Conservation (phyloP, 2,113 vertebrate species). For the Platycercus adscitus region DNA sequence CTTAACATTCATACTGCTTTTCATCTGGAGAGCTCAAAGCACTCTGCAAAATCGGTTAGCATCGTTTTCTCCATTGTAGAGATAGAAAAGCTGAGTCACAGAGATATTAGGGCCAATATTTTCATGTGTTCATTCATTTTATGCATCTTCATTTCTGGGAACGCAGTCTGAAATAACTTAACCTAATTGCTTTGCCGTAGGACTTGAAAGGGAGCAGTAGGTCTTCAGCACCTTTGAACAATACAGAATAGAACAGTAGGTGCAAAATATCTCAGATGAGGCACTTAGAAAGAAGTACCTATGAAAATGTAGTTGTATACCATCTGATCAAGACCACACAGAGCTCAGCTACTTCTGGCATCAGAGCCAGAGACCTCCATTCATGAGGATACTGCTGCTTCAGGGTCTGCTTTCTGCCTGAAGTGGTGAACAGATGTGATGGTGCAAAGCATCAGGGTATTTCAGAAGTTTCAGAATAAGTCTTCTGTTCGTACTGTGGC, state of each 20-base stretch:
- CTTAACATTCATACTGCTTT: not conserved
- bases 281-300: conserved; percentile 9
- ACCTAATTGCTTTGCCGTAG: conserved; percentile 56
- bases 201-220: conserved; percentile 55
- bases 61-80: not conserved
- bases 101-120: conserved; percentile 44
- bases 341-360: not conserved
- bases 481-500: not conserved
- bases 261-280: conserved; percentile 6
- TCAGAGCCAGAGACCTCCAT: conserved; percentile 20
- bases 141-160: conserved; percentile 62
- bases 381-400: not conserved
- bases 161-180: conserved; percentile 63
- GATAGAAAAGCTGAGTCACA: conserved; percentile 52
- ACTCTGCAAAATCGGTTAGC: not conserved
- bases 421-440: not conserved
- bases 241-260: conserved; percentile 36
- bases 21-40: not conserved
- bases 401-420: conserved; percentile 20
- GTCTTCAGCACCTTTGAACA: conserved; percentile 60
- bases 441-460: not conserved
- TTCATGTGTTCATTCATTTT: conserved; percentile 59
- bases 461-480: conserved; percentile 14
- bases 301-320: conserved; percentile 26
- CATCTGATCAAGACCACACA: not conserved